A percentile compares a stretch with the other conserved stretches of the same genome.
Conservation (phyloP, 2,888 invertebrate species). For the Steromphala cineraria region DNA sequence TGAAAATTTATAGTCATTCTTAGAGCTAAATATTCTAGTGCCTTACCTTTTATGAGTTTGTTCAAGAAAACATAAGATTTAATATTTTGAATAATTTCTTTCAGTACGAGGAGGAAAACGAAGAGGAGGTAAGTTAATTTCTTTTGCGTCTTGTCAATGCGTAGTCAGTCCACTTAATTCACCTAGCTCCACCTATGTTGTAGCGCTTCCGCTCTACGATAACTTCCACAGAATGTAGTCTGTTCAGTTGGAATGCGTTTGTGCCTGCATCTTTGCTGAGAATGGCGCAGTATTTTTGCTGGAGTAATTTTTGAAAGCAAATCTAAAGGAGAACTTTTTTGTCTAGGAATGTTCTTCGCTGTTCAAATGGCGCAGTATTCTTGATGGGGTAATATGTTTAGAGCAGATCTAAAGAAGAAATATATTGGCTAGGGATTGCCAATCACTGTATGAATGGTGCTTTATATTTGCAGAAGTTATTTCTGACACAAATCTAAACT, state of each 20-base stretch:
- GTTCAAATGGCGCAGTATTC: neutral
- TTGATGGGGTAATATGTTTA: too few relatives aligned
- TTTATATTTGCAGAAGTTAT: too few relatives aligned
- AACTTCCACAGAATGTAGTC: too few relatives aligned
- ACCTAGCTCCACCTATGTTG: neutral
- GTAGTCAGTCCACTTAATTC: neutral
- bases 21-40: neutral
- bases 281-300: too few relatives aligned
- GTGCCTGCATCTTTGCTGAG: too few relatives aligned
- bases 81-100: slow-evolving; percentile 10
- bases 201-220: neutral
- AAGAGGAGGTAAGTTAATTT: slow-evolving; percentile 42
- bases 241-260: too few relatives aligned
- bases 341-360: too few relatives aligned
- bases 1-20: neutral
- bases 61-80: neutral
- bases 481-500: too few relatives aligned
- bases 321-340: too few relatives aligned
- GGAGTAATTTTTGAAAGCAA: neutral
- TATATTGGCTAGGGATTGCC: too few relatives aligned
- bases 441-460: too few relatives aligned
- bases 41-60: neutral
- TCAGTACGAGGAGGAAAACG: slow-evolving; percentile 54
- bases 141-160: neutral
- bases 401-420: too few relatives aligned